Evolutionary conservation across 2,888 invertebrate species (phyloP), one percentile per base, ranked within the genome.

Genomic region (Aporophyla lueneburgensis): DNA sequence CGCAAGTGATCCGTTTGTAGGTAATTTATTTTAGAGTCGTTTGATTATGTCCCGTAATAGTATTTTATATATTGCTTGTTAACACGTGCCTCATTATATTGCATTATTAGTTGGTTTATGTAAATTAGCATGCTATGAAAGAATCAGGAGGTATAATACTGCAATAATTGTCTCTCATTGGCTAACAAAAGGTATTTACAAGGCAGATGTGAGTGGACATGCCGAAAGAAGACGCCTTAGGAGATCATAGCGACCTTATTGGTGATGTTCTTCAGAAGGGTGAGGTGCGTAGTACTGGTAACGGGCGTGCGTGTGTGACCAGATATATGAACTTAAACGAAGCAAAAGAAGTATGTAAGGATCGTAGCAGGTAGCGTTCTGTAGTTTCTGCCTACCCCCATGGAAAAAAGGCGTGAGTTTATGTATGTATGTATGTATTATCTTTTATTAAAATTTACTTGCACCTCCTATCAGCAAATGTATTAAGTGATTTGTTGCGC

Each of bases 1-100:
- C 62, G 63, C 66, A 74, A 70, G 33, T 56, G 63, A 69, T 72
- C 6, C n/a, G 33, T 65, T 74, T 66, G 54, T 54, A 56, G 62
- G 74, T 71, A 59, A 79, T 72, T 78, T 66, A 76, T 49, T 58
- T 27, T 66, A 58, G 10, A 75, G 12, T 70, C 21, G 14, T 56
- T 16, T 61, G 61, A 78, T 74, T 59, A 59, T 61, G 24, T 51
- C n/a, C 67, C 49, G 16, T 74, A 54, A 69, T 73, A 66, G 21
- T 62, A 46, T 63, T 71, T 40, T 24, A 71, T 78, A 63, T 43
- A 61, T 33, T 33, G 9, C 7, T 51, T 49, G 24, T n/a, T 54
- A 61, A 62, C 70, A 63, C 72, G 65, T 68, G 78, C 19, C 46
- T 24, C 10, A 33, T 46, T 16, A 54, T 54, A 58, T 51, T 66